Evolutionary conservation across 1,140 invertebrate genomes (phyloP), one percentile per base, ranked within the genome.

Genomic region (Scaptomyza montana): DNA sequence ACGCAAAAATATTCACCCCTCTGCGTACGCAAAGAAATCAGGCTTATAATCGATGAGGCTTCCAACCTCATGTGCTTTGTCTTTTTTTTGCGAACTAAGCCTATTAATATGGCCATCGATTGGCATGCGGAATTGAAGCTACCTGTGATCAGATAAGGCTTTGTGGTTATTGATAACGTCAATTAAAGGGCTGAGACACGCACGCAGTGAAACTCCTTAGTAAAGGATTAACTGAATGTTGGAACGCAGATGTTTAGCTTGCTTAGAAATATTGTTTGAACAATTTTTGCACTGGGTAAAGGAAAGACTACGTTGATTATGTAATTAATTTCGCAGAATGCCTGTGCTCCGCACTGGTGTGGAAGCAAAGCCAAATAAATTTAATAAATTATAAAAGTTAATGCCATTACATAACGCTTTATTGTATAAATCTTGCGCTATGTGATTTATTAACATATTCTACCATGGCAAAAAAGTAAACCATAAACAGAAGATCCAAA

Each of bases 71-170:
- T 36, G 7, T 9, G 47, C 51, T 50, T 59, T 30, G 51, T 45
- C 45, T 43, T 41, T 47, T 36, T 36, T 47, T 43, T 62, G 33
- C 62, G 43, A 41, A 21, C 60, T 16, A 12, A 39, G 66, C 62
- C 81, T 72, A 86, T 86, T 86, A 87, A 80, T 76, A 45, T 55
- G 71, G 50, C 60, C 71, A 82, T 87, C 84, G 77, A 80, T 87
- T 87, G 80, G 72, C 53, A 57, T 63, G 61, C 66, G 71, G 53
- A 49, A 69, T 63, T 68, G 49, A 13, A 46, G 41, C 36, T 9
- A 12, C 21, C 13, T 39, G 16, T 33, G 28, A 43, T 53, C 45
- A 13, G 28, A 6, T 50, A 53, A 13, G 70, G 57, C 33, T 68
- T 70, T 30, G 39, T 30, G 64, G 49, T 33, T 86, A 87, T 86